Base-by-base conservation (phyloP, 2,888 invertebrate genomes). In the Drosophila hamatofila region DNA sequence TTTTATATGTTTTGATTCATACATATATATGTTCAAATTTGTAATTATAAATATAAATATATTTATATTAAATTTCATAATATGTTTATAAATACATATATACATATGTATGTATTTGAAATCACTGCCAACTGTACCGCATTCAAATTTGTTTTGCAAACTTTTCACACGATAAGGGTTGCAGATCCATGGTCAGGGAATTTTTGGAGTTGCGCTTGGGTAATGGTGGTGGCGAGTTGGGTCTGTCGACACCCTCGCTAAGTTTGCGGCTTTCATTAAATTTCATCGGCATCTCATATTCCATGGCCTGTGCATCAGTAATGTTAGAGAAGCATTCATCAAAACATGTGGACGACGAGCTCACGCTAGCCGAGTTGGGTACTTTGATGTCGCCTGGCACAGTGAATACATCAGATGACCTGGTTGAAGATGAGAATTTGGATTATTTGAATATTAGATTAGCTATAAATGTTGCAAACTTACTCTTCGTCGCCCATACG, bases 221-320 rank as follows among this genome's bases (percentile, higher is more conserved):
- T 52, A 92, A 60, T 2, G 92, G 92, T 16, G 92, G 92, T 12
- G 92, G 92, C 7, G 88, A 82, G 8, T 61, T 65, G 0, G 90
- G 90, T 51, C 81, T 85, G 25, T 63, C 80, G 5, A 74, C 73
- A 52, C 80, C 81, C 14, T 72, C 71, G 25, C 84, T 88, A 2
- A 74, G 57, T 2, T 75, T 73, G 27, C 77, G 81, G 25, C 70
- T 72, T 21, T 83, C 69, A 8, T 74, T 76, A n/a, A 80, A 83
- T 23, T 51, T 54, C 25, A 75, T 86, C 0, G 83, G 86, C 74
- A 83, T 67, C 60, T 83, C 83, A 27, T 91, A 91, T 11, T 82
- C 83, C 41, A 83, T 83, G 12, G 69, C 60, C n/a, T 58, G 54
- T 11, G 52, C 68, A 12, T 59, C 63, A 8, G 58, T 57, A 2